Conservation (phyloP, 2,888 invertebrate genomes). For the Bugula neritina region DNA sequence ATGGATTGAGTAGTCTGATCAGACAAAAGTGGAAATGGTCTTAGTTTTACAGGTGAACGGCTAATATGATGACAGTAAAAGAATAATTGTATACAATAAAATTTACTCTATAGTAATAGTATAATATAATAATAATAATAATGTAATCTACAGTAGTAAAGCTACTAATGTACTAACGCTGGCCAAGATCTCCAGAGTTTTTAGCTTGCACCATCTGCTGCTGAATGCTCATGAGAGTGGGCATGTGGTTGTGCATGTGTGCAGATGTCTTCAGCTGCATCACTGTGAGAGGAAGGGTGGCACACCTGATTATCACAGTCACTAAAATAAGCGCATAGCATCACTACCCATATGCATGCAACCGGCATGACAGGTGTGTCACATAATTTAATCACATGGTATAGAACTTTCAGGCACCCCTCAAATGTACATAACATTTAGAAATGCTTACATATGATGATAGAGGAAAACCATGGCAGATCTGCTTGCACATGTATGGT, state of each 20-base stretch:
- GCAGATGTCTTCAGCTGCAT: slow-evolving; percentile 62
- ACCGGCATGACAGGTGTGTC: too few relatives aligned
- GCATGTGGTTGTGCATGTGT: slow-evolving; percentile 75
- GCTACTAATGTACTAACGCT: neutral
- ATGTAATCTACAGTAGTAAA: too few relatives aligned
- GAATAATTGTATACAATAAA: too few relatives aligned
- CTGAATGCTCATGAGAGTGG: slow-evolving; percentile 76
- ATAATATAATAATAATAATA: too few relatives aligned
- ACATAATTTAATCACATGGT: too few relatives aligned
- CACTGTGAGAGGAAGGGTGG: neutral
- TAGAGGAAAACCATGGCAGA: slow-evolving; percentile 89
- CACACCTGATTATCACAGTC: neutral
- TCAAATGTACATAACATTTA: neutral
- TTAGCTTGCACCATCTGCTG: slow-evolving; percentile 79
- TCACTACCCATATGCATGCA: neutral
- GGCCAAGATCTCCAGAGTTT: slow-evolving; percentile 36
- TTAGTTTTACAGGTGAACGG: too few relatives aligned
- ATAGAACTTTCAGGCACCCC: neutral
- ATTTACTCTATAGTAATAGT: too few relatives aligned
- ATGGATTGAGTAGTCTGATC: too few relatives aligned
- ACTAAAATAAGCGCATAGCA: neutral
- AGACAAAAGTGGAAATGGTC: too few relatives aligned
- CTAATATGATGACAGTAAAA: too few relatives aligned
- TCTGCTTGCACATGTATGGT: slow-evolving; percentile 70
- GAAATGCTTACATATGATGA: slow-evolving; percentile 57